These are phyloP conservation scores for Lithophane leautieri DNA, from an alignment of 2,888 invertebrate species.

Conservation along the genomic window DNA sequence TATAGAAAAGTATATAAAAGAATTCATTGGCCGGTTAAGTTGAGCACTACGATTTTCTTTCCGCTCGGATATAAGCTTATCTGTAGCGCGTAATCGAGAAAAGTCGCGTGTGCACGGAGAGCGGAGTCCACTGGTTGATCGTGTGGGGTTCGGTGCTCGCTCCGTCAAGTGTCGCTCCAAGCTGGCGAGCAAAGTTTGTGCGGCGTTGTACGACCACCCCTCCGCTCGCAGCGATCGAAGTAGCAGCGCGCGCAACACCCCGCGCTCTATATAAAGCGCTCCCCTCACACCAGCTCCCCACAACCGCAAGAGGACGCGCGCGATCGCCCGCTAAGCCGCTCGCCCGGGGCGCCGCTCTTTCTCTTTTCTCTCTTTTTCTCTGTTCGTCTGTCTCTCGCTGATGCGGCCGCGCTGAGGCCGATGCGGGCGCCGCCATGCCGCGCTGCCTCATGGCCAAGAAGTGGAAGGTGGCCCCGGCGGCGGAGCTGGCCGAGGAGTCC, in stretches of 20 bases:
- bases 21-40: conserved; percentile 28
- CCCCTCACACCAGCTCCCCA: conserved; percentile 83
- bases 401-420: conserved; percentile 90
- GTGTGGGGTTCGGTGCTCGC: conserved; percentile 71
- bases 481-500: conserved; percentile 91
- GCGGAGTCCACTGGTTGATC: conserved; percentile 84
- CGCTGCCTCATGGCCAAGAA: conserved; percentile 99
- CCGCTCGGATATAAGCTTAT: conserved; percentile 39
- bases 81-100: conserved; percentile 45
- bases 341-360: conserved; percentile 90
- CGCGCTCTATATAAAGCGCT: conserved; percentile 86
- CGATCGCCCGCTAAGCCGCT: conserved; percentile 88
- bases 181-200: conserved; percentile 84
- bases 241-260: conserved; percentile 86
- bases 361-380: conserved; percentile 89
- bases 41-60: conserved; percentile 29
- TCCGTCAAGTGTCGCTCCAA: conserved; percentile 82
- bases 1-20: conserved; percentile 55
- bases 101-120: conserved; percentile 64
- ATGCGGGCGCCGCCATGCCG: conserved; percentile 94
- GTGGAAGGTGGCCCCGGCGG: conserved; percentile 94
- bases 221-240: conserved; percentile 84
- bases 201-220: conserved; percentile 74
- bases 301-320: conserved; percentile 91
- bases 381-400: conserved; percentile 89